Percentiles rank a stretch among this genome's conserved stretches.
phyloP scores from a whole-genome alignment of 2,797 vertebrate species.

The Argya squamiceps region DNA sequence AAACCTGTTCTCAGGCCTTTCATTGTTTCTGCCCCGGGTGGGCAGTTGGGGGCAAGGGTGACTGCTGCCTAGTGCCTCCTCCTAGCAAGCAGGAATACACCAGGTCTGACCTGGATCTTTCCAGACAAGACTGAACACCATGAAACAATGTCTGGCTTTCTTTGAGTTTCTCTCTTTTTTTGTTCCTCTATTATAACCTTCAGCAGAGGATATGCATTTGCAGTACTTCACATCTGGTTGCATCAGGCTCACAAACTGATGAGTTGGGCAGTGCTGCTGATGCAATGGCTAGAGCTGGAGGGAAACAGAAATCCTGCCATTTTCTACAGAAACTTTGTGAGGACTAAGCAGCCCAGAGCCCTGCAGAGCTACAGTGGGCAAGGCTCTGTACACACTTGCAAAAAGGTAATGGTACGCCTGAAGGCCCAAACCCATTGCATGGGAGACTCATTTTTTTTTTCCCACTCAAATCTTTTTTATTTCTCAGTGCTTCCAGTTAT shows the following conservation, averaged over 20 bases:
- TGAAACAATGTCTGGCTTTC: background rate
- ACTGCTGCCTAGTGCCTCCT: background rate
- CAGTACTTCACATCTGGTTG: background rate
- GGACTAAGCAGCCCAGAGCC: background rate
- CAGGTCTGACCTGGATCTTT: background rate
- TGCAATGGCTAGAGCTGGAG: background rate
- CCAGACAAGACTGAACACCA: background rate
- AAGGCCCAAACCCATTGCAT: background rate
- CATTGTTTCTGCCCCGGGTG: accelerated
- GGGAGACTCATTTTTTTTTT: background rate
- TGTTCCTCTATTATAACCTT: background rate
- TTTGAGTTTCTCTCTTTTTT: background rate
- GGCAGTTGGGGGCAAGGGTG: accelerated
- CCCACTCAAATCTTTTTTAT: background rate
- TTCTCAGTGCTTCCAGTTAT: background rate
- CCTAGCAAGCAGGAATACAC: background rate
- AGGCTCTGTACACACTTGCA: background rate
- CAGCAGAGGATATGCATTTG: background rate
- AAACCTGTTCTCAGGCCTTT: background rate
- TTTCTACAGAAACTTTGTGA: background rate
- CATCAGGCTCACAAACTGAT: accelerated
- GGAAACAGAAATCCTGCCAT: background rate
- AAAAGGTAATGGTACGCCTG: background rate
- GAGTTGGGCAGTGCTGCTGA: background rate
- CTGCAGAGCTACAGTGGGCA: background rate